Percentiles rank a stretch among this genome's conserved stretches.
Conservation (phyloP, 2,113 vertebrate genomes). For the Gobius niger region DNA sequence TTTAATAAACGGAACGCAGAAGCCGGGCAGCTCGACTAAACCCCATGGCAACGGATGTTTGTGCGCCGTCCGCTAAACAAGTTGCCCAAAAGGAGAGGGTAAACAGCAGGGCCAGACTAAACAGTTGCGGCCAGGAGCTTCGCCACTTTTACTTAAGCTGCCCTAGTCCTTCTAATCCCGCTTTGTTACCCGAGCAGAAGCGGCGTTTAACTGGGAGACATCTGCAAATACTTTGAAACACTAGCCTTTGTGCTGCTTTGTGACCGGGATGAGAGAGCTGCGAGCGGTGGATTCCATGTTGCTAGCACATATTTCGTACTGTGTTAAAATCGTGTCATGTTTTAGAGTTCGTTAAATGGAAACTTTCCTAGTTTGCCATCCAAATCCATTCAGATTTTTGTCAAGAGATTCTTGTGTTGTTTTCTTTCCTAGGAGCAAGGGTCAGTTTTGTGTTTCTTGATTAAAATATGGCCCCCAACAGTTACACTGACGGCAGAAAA, state of each 20-base stretch:
- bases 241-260: constrained; percentile 45
- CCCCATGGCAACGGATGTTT: constrained; percentile 73
- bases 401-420: too few species aligned
- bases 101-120: constrained; percentile 66
- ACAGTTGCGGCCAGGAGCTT: constrained; percentile 58
- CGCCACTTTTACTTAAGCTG: constrained; percentile 62
- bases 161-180: constrained; percentile 68
- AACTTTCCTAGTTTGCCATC: neutral
- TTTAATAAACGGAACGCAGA: neutral
- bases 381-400: too few species aligned
- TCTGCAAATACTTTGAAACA: constrained; percentile 83
- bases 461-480: too few species aligned
- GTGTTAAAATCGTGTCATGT: neutral
- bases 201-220: constrained; percentile 76
- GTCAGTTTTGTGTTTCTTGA: too few species aligned
- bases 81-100: constrained; percentile 59
- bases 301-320: constrained; percentile 28
- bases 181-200: constrained; percentile 74
- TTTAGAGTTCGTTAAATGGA: neutral
- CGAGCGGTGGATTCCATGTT: constrained; percentile 51
- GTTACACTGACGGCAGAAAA: too few species aligned
- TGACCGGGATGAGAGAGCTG: constrained; percentile 13
- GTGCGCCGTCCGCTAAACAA: constrained; percentile 68
- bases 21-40: constrained; percentile 21
- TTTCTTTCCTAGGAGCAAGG: too few species aligned